Evolutionary conservation across 2,888 invertebrate genomes (phyloP).

Genomic region (Synanthedon formicaeformis): DNA sequence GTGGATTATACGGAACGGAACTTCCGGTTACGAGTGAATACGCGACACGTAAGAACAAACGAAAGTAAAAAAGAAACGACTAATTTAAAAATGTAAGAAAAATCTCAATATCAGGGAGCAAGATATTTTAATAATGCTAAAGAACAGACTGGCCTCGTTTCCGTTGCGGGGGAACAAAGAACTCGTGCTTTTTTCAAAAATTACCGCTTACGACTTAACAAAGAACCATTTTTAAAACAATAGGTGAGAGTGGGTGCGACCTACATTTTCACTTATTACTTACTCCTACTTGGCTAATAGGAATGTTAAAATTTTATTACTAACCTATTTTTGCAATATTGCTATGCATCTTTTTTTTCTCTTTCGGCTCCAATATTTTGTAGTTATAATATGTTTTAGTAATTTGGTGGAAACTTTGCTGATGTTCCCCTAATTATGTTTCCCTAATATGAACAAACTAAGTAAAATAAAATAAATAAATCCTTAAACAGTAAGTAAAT

Average conservation of each 20-base stretch:
- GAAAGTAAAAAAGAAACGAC: not conserved
- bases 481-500: too few relatives aligned
- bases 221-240: not conserved
- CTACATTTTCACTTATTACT: not conserved
- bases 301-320: too few relatives aligned
- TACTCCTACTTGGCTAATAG: not conserved
- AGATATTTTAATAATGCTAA: slow-evolving; percentile 54
- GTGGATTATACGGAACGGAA: too few relatives aligned
- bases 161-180: slow-evolving; percentile 20
- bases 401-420: too few relatives aligned
- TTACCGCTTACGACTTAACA: not conserved
- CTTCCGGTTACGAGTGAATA: too few relatives aligned
- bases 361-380: too few relatives aligned
- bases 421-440: too few relatives aligned
- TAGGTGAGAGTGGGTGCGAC: not conserved
- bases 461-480: too few relatives aligned
- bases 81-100: not conserved
- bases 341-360: too few relatives aligned
- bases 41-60: not conserved
- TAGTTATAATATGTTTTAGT: too few relatives aligned
- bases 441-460: too few relatives aligned
- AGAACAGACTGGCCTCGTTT: slow-evolving; percentile 42
- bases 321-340: too few relatives aligned
- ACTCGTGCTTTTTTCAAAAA: slow-evolving; percentile 4
- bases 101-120: slow-evolving; percentile 7